phyloP scores from a whole-genome alignment of 2,888 invertebrate genomes.

The Cyclophora punctaria region DNA sequence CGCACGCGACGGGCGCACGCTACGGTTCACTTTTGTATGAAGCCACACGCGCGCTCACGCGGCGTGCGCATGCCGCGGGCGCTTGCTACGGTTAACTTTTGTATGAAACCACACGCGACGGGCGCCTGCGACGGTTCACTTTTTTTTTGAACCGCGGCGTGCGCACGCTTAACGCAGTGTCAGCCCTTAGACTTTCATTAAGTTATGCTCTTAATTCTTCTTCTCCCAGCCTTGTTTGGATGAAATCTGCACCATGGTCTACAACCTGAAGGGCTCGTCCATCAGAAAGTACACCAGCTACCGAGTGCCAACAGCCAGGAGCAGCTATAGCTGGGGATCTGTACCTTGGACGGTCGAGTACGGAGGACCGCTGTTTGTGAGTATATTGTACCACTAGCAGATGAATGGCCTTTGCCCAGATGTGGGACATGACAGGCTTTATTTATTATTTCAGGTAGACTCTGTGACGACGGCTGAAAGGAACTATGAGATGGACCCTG shows the following conservation, averaged over 20 bases:
- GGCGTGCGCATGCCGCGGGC: too few species aligned
- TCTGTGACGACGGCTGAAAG: slow-evolving; percentile 55
- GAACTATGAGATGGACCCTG: slow-evolving; percentile 47
- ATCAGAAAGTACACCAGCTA: slow-evolving; percentile 53
- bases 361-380: slow-evolving; percentile 29
- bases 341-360: slow-evolving; percentile 45
- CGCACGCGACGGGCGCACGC: too few species aligned
- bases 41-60: too few species aligned
- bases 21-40: too few species aligned
- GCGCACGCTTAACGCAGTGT: too few species aligned
- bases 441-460: slow-evolving; percentile 43
- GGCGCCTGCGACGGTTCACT: too few species aligned
- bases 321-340: slow-evolving; percentile 51
- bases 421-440: slow-evolving; percentile 1
- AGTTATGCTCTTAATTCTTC: not conserved
- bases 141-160: too few species aligned
- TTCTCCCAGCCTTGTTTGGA: slow-evolving; percentile 72
- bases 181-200: too few species aligned
- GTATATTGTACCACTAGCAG: slow-evolving; percentile 7
- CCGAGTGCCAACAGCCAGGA: slow-evolving; percentile 35
- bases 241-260: slow-evolving; percentile 69
- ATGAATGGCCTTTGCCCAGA: too few species aligned
- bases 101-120: too few species aligned
- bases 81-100: too few species aligned
- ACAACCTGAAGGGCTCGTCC: slow-evolving; percentile 38